Conservation (phyloP, 2,113 vertebrate species). For the Cyprinodon tularosa region DNA sequence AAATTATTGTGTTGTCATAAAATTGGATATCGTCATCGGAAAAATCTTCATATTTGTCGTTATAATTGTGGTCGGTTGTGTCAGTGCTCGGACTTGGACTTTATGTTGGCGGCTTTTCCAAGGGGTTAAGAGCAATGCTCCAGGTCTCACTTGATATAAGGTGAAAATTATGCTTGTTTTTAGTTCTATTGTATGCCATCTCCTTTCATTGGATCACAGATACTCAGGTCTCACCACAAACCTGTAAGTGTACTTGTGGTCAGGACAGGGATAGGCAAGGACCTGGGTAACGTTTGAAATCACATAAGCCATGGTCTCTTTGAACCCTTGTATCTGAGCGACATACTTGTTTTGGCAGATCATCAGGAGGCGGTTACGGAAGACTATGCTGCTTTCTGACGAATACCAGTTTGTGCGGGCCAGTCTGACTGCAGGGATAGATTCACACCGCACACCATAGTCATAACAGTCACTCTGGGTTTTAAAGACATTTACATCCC, state of each 20-base stretch:
- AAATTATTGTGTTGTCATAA: no score
- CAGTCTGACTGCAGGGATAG: constrained; percentile 62
- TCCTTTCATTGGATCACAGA: constrained; percentile 31
- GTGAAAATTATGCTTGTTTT: no score
- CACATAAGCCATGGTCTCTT: constrained; percentile 43
- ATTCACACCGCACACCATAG: constrained; percentile 23
- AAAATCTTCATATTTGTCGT: fast-evolving
- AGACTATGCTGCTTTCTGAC: constrained; percentile 40
- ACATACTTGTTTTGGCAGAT: constrained; percentile 66
- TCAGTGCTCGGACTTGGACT: neutral
- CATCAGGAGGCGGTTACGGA: constrained; percentile 72
- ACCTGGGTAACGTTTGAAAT: constrained; percentile 40
- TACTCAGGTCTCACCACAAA: constrained; percentile 77
- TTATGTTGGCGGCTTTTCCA: neutral
- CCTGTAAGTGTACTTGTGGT: constrained; percentile 49
- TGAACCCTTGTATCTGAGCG: constrained; percentile 72
- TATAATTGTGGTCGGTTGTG: no score
- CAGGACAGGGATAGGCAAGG: constrained; percentile 62
- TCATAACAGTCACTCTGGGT: constrained; percentile 55
- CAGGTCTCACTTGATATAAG: constrained; percentile 53
- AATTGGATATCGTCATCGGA: no score
- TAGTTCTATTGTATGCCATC: neutral
- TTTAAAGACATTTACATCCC: constrained; percentile 62
- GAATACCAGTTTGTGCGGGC: fast-evolving
- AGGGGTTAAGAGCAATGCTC: constrained; percentile 30